A percentile compares a stretch with the other conserved stretches of the same genome.
phyloP scores from a whole-genome alignment of 1,140 invertebrate species.

The Venustaconcha ellipsiformis region DNA sequence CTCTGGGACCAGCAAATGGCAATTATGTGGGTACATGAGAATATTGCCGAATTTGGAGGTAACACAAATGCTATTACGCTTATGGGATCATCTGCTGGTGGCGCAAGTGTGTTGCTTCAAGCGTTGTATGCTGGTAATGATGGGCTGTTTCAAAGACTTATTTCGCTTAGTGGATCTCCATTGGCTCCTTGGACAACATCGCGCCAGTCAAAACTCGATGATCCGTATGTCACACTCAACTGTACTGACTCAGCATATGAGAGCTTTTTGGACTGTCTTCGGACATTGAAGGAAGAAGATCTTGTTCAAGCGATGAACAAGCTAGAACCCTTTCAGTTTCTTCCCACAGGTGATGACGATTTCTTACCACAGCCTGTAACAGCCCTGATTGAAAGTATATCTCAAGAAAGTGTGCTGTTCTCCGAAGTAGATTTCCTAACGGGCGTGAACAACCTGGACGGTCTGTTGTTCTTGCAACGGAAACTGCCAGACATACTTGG shows the following conservation, averaged over 20 bases:
- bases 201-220: constrained; percentile 10
- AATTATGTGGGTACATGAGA: constrained; percentile 23
- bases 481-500: not conserved
- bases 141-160: constrained; percentile 20
- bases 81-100: constrained; percentile 22
- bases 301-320: constrained; percentile 16
- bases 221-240: constrained; percentile 5
- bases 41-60: constrained; percentile 25
- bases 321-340: constrained; percentile 5
- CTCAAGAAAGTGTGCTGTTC: too few relatives aligned
- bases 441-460: constrained; percentile 14
- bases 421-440: too few relatives aligned
- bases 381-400: not conserved
- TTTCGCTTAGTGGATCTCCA: constrained; percentile 14
- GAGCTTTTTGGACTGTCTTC: not conserved
- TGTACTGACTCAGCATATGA: constrained; percentile 2
- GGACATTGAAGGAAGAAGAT: constrained; percentile 15
- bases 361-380: constrained; percentile 9
- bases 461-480: constrained; percentile 2
- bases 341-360: not conserved
- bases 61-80: constrained; percentile 20
- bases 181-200: constrained; percentile 21
- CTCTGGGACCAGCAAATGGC: constrained; percentile 30
- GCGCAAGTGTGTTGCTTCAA: constrained; percentile 22
- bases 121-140: constrained; percentile 26